Percentiles rank a stretch among this genome's conserved stretches.
Evolutionary conservation across 2,888 invertebrate species (phyloP).

Genomic region (Alloplasta piceator): DNA sequence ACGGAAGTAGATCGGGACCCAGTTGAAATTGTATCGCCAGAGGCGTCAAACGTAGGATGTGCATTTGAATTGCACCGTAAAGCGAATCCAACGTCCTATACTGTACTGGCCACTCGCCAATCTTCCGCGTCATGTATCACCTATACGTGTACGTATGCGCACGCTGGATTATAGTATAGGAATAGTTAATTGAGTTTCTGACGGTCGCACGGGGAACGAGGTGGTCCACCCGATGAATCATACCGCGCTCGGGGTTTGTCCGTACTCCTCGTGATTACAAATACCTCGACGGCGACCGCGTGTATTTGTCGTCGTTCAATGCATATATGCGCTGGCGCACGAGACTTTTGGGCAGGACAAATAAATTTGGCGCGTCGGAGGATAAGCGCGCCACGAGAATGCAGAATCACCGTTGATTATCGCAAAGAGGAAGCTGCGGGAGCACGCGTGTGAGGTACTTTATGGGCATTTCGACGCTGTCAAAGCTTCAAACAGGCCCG

Average conservation of each 20-base stretch:
- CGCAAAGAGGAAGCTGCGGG: too few species aligned
- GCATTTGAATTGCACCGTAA: slow-evolving; percentile 37
- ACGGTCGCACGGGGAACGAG: slow-evolving; percentile 74
- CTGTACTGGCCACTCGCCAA: slow-evolving; percentile 20
- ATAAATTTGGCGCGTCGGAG: slow-evolving; percentile 49
- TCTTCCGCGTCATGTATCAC: slow-evolving; percentile 7
- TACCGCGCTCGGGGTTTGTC: slow-evolving; percentile 68
- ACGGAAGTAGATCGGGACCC: slow-evolving; percentile 2
- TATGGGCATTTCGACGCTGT: background rate
- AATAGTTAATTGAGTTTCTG: slow-evolving; percentile 80
- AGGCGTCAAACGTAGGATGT: slow-evolving; percentile 33
- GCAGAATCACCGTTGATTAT: too few species aligned
- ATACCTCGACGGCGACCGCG: slow-evolving; percentile 68
- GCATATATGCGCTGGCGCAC: background rate
- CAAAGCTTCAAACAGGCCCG: slow-evolving; percentile 26
- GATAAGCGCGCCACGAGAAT: background rate
- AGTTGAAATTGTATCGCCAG: slow-evolving; percentile 25
- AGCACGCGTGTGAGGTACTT: too few species aligned
- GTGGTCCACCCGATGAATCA: slow-evolving; percentile 74
- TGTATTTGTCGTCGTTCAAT: slow-evolving; percentile 18
- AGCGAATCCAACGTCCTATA: slow-evolving; percentile 31
- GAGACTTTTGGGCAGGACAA: slow-evolving; percentile 43
- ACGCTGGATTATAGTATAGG: slow-evolving; percentile 73
- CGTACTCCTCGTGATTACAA: slow-evolving; percentile 75
- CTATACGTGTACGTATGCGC: background rate